These are phyloP conservation scores for Steinernema hermaphroditum DNA, from an alignment of 2,888 invertebrate species.

Conservation along the genomic window DNA sequence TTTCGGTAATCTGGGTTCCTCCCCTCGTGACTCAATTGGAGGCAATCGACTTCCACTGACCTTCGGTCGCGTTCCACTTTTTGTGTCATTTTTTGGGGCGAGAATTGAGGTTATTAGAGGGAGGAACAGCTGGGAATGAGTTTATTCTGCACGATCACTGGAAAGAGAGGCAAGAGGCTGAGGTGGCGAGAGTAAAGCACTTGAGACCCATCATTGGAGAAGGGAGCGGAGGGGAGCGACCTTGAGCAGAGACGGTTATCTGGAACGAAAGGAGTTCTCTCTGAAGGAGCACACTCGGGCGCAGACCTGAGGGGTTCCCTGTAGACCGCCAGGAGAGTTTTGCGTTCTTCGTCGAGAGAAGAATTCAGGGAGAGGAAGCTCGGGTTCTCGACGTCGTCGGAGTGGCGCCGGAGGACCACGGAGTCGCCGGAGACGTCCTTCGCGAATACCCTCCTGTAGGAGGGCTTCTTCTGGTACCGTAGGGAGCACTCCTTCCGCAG, in stretches of 20 bases:
- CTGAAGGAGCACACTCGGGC: background rate
- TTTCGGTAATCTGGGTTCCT: constrained; percentile 12
- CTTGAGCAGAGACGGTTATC: background rate
- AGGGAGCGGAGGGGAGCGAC: constrained; percentile 2
- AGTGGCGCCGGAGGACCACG: background rate
- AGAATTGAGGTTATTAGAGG: constrained; percentile 26
- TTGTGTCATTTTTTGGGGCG: constrained; percentile 25
- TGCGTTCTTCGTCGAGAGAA: background rate
- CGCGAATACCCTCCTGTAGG: background rate
- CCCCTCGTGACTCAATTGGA: constrained; percentile 21
- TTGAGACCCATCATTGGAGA: constrained; percentile 6
- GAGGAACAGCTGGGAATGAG: background rate
- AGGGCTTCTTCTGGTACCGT: constrained; percentile 8
- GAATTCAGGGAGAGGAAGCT: constrained; percentile 20
- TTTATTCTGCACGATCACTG: background rate
- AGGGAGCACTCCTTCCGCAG: background rate
- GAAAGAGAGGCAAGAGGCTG: background rate
- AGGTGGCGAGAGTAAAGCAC: constrained; percentile 15
- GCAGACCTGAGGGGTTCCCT: background rate
- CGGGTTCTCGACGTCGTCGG: background rate
- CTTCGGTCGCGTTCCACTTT: constrained; percentile 19
- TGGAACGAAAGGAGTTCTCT: background rate
- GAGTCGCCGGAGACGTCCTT: background rate
- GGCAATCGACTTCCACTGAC: background rate
- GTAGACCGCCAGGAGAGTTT: constrained; percentile 6